phyloP scores from a whole-genome alignment of 2,797 vertebrate genomes.

The Pygocentrus nattereri region DNA sequence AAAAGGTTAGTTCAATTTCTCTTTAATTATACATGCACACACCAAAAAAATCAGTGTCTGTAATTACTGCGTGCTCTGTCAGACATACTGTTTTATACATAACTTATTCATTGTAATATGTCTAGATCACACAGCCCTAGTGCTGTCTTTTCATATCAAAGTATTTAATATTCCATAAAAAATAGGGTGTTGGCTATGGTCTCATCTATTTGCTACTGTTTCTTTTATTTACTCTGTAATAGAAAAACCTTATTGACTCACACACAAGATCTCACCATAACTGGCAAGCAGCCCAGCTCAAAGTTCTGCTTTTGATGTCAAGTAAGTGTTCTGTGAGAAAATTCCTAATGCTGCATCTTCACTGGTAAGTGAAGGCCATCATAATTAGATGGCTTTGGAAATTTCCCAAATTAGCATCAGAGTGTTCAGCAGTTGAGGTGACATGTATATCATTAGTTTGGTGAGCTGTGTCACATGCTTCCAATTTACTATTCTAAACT shows the following conservation, averaged over 20 bases:
- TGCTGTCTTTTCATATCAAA: background rate
- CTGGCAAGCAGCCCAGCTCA: background rate
- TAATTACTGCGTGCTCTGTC: no score
- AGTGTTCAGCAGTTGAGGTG: background rate
- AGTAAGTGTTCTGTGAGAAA: background rate
- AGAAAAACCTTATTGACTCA: no score
- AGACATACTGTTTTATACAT: no score
- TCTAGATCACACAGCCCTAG: no score
- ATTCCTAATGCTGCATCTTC: background rate
- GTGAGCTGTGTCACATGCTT: background rate
- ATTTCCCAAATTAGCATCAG: background rate
- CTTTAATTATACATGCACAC: no score
- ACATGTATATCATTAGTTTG: background rate
- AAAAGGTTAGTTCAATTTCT: no score
- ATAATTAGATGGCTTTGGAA: background rate
- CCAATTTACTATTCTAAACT: background rate
- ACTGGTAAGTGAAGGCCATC: background rate
- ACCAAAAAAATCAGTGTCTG: no score
- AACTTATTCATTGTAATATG: no score
- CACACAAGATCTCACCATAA: background rate
- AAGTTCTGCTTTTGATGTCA: background rate
- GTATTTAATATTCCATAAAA: background rate
- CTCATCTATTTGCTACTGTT: background rate
- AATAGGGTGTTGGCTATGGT: background rate
- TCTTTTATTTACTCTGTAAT: background rate